Evolutionary conservation across 2,797 vertebrate genomes (phyloP).

Genomic region (Notamacropus eugenii): DNA sequence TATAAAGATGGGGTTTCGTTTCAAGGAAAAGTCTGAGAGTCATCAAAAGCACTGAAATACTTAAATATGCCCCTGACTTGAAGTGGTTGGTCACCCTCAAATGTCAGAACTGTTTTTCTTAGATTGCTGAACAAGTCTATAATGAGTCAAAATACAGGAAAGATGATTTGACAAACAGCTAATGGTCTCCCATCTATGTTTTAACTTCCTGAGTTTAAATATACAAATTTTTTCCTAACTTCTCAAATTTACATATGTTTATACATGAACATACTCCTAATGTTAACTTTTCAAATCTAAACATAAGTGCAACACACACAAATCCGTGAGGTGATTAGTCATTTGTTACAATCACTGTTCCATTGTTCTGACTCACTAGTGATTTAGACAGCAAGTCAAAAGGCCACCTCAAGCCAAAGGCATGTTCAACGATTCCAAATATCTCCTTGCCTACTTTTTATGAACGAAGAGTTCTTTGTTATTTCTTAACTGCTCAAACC

Average conservation of each 20-base stretch:
- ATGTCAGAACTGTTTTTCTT: neutral
- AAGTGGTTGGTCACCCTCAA: neutral
- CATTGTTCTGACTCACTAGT: neutral
- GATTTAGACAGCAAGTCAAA: neutral
- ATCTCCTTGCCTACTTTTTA: slow-evolving; percentile 40
- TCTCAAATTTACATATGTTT: neutral
- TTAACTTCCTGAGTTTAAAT: neutral
- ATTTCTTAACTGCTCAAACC: slow-evolving; percentile 62
- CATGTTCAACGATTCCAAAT: slow-evolving; percentile 53
- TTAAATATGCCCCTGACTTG: neutral
- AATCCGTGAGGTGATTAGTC: neutral
- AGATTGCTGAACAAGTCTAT: neutral
- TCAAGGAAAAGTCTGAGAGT: neutral
- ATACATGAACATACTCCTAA: neutral
- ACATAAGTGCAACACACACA: neutral
- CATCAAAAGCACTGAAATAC: neutral
- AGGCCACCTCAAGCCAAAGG: neutral
- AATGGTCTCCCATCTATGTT: neutral
- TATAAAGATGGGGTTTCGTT: neutral
- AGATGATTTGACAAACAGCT: neutral
- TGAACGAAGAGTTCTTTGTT: slow-evolving; percentile 57
- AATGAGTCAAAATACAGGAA: neutral
- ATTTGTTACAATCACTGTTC: neutral
- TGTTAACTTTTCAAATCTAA: neutral
- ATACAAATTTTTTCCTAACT: neutral